Base-by-base conservation (phyloP, 2,888 invertebrate species). In the Mimumesa dahlbomi region DNA sequence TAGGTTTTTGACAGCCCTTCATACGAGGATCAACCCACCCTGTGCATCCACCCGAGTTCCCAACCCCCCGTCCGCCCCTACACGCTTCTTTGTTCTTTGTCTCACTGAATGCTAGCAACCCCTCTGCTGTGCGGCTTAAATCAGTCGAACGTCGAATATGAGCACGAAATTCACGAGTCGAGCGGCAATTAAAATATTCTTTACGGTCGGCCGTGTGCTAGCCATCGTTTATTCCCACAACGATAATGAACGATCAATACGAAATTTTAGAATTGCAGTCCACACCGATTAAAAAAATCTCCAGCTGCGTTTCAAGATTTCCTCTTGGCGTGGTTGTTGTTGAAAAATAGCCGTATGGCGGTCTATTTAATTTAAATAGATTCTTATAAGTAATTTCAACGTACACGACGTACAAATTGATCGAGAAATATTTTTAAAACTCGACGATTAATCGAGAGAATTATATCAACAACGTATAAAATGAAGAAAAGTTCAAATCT, bases 1-100 rank as follows among this genome's bases (percentile, higher is more conserved):
- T 89, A 89, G 83, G 86, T 89, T 89, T 89, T 89, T 89, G 89
- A 89, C 89, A 89, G 88, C 88, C 87, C 87, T 88, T 89, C 88
- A 87, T 87, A 83, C 84, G 82, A 82, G 88, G 85, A 88, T 88
- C 86, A 86, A 83, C 83, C 85, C 83, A 83, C 85, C 84, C 85
- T 81, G 85, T 85, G 84, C 83, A 85, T 83, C 84, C 83, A 83
- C 81, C 83, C 78, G 73, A 77, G 79, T 77, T 79, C 80, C 75
- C 75, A 69, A 74, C 53, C 79, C 74, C 68, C 43, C 77, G 70
- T 52, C 69, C 77, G 56, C 82, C 82, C 82, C 80, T 70, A 59
- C 71, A 69, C 75, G 82, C 77, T 84, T 81, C 85, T 87, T 87
- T 87, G 85, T 87, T 86, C 87, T 83, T 86, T 84, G 84, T 86